Conservation (phyloP, 2,888 invertebrate species). For the Drosophila lacicola region DNA sequence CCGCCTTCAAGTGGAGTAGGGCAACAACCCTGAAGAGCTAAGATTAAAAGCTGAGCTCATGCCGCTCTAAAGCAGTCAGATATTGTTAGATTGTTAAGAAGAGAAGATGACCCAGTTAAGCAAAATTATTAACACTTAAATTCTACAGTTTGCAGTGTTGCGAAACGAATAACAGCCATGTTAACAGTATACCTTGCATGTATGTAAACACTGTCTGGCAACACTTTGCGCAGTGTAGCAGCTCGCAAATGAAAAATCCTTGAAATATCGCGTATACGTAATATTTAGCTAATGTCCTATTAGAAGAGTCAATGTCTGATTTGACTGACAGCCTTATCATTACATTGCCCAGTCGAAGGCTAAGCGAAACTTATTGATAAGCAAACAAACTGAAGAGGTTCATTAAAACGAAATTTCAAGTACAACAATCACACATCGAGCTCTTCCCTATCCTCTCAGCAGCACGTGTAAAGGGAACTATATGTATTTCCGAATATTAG, state of each 20-base stretch:
- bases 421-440: neutral
- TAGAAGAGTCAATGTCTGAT: constrained; percentile 48
- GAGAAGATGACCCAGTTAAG: constrained; percentile 28
- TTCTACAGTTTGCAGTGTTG: constrained; percentile 2
- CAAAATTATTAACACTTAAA: constrained; percentile 10
- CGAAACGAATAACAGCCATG: neutral
- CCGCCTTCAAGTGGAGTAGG: constrained; percentile 7
- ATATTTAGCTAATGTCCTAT: neutral
- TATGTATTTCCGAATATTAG: too few relatives aligned
- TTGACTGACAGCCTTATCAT: constrained; percentile 32
- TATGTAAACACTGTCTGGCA: neutral
- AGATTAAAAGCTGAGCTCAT: neutral
- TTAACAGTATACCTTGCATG: too few relatives aligned
- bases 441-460: too few relatives aligned
- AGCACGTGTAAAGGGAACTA: too few relatives aligned
- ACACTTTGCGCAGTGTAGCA: neutral
- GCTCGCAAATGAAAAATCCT: neutral
- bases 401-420: neutral
- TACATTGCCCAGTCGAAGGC: constrained; percentile 8
- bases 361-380: constrained; percentile 9
- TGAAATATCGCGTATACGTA: constrained; percentile 3
- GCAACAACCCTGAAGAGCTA: constrained; percentile 36
- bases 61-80: neutral
- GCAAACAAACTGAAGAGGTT: constrained; percentile 14
- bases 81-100: neutral